Conservation (phyloP, 2,888 invertebrate species). For the Pollenia amentaria region DNA sequence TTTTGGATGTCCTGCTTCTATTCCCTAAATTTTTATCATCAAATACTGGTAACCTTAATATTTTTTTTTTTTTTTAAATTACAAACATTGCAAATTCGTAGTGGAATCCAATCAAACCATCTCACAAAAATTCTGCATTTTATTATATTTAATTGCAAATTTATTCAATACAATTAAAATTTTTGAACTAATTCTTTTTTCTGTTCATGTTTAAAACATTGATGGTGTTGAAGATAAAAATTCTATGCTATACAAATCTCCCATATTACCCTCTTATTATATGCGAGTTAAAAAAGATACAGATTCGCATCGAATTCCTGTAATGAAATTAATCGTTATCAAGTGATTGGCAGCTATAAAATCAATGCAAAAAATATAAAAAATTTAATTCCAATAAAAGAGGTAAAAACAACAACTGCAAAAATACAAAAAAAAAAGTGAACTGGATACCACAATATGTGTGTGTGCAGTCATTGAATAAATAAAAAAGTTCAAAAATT, state of each 20-base stretch:
- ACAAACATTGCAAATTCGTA: neutral
- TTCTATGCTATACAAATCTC: neutral
- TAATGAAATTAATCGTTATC: slow-evolving; percentile 60
- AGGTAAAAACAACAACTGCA: slow-evolving; percentile 15
- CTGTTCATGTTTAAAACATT: neutral
- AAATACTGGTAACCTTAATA: too few relatives aligned
- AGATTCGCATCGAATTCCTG: neutral
- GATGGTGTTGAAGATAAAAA: slow-evolving; percentile 34
- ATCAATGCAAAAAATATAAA: slow-evolving; percentile 34
- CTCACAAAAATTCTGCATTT: neutral
- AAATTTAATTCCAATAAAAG: slow-evolving; percentile 48
- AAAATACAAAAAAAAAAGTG: neutral
- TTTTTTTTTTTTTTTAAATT: too few relatives aligned
- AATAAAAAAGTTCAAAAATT: slow-evolving; percentile 33
- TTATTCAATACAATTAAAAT: slow-evolving; percentile 46
- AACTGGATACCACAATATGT: slow-evolving; percentile 61
- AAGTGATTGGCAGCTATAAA: slow-evolving; percentile 56
- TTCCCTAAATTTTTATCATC: too few relatives aligned
- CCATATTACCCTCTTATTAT: neutral
- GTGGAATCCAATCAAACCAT: neutral
- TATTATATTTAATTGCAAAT: slow-evolving; percentile 33
- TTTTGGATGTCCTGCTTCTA: too few relatives aligned
- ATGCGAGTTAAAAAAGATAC: neutral
- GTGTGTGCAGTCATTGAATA: slow-evolving; percentile 61
- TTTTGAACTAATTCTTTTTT: slow-evolving; percentile 4